Evolutionary conservation across 2,888 invertebrate species (phyloP).

Genomic region (Sinohyriopsis cumingii): DNA sequence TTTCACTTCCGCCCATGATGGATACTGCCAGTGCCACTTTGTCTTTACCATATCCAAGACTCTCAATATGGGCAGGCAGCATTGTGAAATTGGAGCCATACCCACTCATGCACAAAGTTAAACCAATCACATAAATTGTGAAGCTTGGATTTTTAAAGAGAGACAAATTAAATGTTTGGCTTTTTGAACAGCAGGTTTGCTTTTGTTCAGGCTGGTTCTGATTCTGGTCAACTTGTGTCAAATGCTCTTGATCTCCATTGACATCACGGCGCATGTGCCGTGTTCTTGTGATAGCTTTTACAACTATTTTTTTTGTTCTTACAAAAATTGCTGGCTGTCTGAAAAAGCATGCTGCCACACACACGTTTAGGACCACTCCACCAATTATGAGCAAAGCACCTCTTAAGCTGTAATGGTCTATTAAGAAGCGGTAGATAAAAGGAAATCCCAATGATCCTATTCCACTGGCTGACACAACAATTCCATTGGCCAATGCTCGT

Average conservation of each 20-base stretch:
- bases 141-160: constrained; percentile 71
- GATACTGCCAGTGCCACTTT: constrained; percentile 73
- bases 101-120: constrained; percentile 84
- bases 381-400: constrained; percentile 33
- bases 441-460: constrained; percentile 47
- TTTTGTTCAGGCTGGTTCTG: background rate
- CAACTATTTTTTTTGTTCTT: constrained; percentile 2
- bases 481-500: constrained; percentile 51
- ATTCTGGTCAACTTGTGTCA: background rate
- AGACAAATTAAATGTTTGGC: constrained; percentile 19
- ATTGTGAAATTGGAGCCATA: constrained; percentile 85
- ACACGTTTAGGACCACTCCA: constrained; percentile 22
- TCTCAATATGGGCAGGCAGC: constrained; percentile 82
- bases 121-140: constrained; percentile 82
- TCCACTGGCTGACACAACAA: constrained; percentile 51
- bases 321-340: constrained; percentile 27
- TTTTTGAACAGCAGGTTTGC: constrained; percentile 7
- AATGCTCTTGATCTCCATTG: constrained; percentile 9
- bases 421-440: constrained; percentile 34
- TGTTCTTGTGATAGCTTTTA: background rate
- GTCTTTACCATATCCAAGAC: constrained; percentile 76
- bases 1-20: constrained; percentile 82
- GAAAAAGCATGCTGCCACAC: constrained; percentile 29
- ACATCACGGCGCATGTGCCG: background rate
- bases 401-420: constrained; percentile 23